Evolutionary conservation across 2,797 vertebrate species (phyloP), one percentile per base, ranked within the genome.

Genomic region (Mergus octosetaceus): DNA sequence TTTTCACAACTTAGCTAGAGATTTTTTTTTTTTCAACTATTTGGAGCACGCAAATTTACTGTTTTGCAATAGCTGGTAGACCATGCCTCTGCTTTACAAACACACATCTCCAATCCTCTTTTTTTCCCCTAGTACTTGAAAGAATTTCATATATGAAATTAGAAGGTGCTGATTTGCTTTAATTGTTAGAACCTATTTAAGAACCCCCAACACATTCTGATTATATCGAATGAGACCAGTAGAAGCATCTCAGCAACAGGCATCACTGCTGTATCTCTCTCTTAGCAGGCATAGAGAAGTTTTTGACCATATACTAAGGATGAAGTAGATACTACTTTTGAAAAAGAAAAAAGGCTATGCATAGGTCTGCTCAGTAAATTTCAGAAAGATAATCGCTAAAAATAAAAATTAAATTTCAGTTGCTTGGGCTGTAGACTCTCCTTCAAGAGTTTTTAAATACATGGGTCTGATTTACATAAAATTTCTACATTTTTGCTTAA

Each of bases 391-490:
- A 58, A 51, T 38, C 27, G 79, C 84, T 86, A 89, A 94, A 91
- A 95, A 93, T 64, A 38, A 87, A 87, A 93, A 86, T 62, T 74
- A 71, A 72, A 70, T 83, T 84, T n/a, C n/a, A 43, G n/a, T 56
- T 79, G 60, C 58, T 94, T 57, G 45, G n/a, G 38, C 11, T 89
- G 16, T 27, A 27, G 56, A 57, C 32, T 58, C 49, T 6, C 3
- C 77, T 88, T 86, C 54, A 89, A 79, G 77, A 28, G 41, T 10
- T 65, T 91, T 85, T 75, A 86, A 47, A 71, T 18, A 24, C 11
- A 78, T 30, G 38, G 27, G 11, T 71, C 61, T 72, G 54, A 49
- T 89, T 83, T 85, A 77, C 77, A 78, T 36, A 70, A 78, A 68
- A 70, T 34, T 36, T 76, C 43, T 41, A 10, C 27, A 53, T 66